Conservation (phyloP, 2,797 vertebrate species). For the Tinamus major region DNA sequence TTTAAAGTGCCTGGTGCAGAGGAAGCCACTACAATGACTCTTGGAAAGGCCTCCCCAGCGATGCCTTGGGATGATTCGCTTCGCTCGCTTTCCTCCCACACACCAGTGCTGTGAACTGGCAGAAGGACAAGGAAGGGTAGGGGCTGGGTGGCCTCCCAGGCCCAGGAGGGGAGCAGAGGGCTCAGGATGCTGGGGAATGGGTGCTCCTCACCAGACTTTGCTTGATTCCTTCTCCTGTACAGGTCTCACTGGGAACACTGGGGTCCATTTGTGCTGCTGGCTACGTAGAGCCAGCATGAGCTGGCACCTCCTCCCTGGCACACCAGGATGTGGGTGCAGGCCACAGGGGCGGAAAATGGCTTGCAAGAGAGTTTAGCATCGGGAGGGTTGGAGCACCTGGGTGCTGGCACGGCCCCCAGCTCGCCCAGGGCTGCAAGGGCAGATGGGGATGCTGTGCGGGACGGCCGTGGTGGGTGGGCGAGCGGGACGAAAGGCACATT, state of each 20-base stretch:
- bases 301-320: neutral
- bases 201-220: neutral
- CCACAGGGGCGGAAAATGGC: rapidly evolving
- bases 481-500: neutral
- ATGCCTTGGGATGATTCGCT: neutral
- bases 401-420: neutral
- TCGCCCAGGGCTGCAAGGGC: no score
- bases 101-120: neutral
- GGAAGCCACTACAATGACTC: neutral
- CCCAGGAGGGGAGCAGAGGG: neutral
- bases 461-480: rapidly evolving
- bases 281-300: neutral
- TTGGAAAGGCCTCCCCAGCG: neutral
- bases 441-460: neutral
- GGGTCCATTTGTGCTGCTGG: rapidly evolving
- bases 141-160: neutral
- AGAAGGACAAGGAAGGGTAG: neutral
- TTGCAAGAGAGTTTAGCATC: neutral
- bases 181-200: neutral
- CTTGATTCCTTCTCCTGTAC: neutral
- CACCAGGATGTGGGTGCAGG: neutral
- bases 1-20: neutral
- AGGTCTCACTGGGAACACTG: neutral
- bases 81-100: neutral
- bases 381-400: rapidly evolving